Conservation (phyloP, 2,888 invertebrate species). For the Cheilosia impressa region DNA sequence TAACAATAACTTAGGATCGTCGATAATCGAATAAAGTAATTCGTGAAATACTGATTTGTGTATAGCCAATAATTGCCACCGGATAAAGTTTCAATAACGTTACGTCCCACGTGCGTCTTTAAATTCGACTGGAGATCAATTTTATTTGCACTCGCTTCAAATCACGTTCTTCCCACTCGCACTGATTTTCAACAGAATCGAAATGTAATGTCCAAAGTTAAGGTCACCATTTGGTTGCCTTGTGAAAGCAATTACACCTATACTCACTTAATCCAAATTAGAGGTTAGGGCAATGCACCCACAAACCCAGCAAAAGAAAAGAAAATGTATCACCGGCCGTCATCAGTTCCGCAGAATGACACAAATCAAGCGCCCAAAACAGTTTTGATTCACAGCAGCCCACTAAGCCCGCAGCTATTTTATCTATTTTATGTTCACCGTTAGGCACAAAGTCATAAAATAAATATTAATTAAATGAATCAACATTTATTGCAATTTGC, state of each 20-base stretch:
- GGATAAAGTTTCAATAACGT: constrained; percentile 6
- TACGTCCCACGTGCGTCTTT: constrained; percentile 22
- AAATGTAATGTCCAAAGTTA: not conserved
- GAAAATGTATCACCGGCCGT: not conserved
- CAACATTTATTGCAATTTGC: constrained; percentile 53
- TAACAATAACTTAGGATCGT: not conserved
- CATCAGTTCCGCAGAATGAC: constrained; percentile 31
- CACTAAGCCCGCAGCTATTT: constrained; percentile 44
- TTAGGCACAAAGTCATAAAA: constrained; percentile 13
- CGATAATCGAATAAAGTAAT: not conserved
- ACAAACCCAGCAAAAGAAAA: not conserved
- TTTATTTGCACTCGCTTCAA: not conserved
- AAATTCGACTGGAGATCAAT: not conserved
- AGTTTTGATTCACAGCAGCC: not conserved
- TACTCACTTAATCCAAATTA: constrained; percentile 1
- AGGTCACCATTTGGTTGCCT: constrained; percentile 27
- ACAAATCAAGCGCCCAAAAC: constrained; percentile 4
- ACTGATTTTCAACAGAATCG: not conserved
- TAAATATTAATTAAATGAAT: constrained; percentile 65
- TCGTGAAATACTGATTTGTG: constrained; percentile 24
- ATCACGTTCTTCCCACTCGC: constrained; percentile 7
- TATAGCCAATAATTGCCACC: not conserved
- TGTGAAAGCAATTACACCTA: not conserved
- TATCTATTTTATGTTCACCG: constrained; percentile 21
- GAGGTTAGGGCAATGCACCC: constrained; percentile 12